phyloP scores from a whole-genome alignment of 1,140 invertebrate species.

The Halesus radiatus region DNA sequence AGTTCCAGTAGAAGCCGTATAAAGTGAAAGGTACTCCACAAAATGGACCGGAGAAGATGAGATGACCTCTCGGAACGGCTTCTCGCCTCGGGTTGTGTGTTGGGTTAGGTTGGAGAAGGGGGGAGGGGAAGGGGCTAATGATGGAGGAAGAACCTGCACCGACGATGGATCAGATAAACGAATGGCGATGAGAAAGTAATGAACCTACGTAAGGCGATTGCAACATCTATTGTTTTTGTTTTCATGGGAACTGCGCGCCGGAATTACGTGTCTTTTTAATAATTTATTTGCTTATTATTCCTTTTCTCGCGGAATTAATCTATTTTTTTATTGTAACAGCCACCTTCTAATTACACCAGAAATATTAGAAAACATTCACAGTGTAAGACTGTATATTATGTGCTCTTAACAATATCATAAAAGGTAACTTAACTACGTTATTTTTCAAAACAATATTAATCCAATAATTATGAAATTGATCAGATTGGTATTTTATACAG shows the following conservation, averaged over 20 bases:
- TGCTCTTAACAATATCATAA: no score
- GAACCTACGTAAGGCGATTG: background rate
- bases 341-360: no score
- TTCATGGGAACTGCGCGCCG: constrained; percentile 3
- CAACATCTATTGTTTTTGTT: constrained; percentile 28
- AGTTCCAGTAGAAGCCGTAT: background rate
- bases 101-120: background rate
- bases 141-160: constrained; percentile 16
- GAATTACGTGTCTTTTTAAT: background rate
- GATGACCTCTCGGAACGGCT: constrained; percentile 20
- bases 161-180: constrained; percentile 1
- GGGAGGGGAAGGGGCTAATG: constrained; percentile 1
- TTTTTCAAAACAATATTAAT: no score
- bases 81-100: constrained; percentile 5
- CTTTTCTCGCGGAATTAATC: no score
- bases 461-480: no score
- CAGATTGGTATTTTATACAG: no score
- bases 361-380: no score
- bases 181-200: constrained; percentile 28
- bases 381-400: no score
- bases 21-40: constrained; percentile 26
- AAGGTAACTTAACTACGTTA: no score
- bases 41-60: constrained; percentile 23
- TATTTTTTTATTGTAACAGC: no score
- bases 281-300: no score